Evolutionary conservation across 2,888 invertebrate genomes (phyloP), one percentile per base, ranked within the genome.

Genomic region (Drosophila demipolita): DNA sequence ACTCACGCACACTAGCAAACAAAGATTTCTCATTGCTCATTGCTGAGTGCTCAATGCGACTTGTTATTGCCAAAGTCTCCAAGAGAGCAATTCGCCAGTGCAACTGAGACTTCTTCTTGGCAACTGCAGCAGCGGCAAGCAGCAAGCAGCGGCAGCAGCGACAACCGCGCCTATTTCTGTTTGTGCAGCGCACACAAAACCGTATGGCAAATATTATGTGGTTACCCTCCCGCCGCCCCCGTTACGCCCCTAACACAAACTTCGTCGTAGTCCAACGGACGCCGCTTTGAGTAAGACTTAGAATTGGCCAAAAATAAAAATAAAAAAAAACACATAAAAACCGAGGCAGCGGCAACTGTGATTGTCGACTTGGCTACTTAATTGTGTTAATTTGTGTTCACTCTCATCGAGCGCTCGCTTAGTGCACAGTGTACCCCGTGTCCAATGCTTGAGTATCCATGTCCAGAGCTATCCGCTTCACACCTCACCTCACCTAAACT

Each of bases 381-480:
- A 80, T 86, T 86, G 84, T 83, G 87, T 83, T 83, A 87, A 83
- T 83, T 87, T 78, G 70, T 72, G 85, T 63, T 79, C 73, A 69
- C 83, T 83, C 74, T 83, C 73, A 60, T 72, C 65, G 71, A 55
- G 55, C 69, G 33, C 35, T 73, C 59, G 59, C 48, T 60, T 67
- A 32, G 50, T 54, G 33, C 53, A 35, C 61, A 58, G 58, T 23
- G 54, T 23, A 6, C 15, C 29, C 58, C 38, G 53, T 59, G 60
- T 61, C 58, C 78, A 62, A 54, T 66, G 66, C 64, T 66, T 42
- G 29, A n/a, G 45, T 69, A 60, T 76, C 65, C 61, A 69, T 69
- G 62, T 69, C 71, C 72, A 81, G 64, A 64, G 64, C 61, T 61
- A 52, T 26, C 65, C 77, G 64, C 36, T 29, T 23, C 62, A 2